phyloP scores from a whole-genome alignment of 2,113 vertebrate species.

The Indicator maculatus region DNA sequence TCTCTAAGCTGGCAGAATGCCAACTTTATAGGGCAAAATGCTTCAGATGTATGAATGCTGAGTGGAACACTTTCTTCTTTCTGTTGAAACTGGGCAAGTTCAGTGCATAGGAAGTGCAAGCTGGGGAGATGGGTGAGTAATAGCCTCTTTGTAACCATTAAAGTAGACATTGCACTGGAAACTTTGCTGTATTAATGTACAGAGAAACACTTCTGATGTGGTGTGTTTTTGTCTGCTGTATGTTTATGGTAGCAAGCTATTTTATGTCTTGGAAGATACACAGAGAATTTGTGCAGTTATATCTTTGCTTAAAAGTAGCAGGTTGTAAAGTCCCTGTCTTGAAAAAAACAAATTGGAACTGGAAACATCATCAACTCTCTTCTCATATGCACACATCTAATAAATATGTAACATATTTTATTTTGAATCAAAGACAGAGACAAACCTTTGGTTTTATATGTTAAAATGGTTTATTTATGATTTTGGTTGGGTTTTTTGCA shows the following conservation, averaged over 20 bases:
- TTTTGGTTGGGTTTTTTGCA: background rate
- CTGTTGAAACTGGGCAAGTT: background rate
- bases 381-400: background rate
- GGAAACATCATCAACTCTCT: background rate
- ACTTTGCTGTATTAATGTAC: background rate
- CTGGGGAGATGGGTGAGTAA: background rate
- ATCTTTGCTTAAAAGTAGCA: background rate
- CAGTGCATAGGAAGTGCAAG: background rate
- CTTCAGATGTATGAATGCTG: background rate
- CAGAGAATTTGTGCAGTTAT: background rate
- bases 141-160: background rate
- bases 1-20: background rate
- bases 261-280: background rate
- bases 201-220: background rate
- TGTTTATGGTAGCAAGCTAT: background rate
- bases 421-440: background rate
- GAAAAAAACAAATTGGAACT: background rate
- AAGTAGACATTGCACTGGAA: background rate
- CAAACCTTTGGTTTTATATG: background rate
- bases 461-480: background rate
- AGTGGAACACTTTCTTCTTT: background rate
- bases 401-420: background rate
- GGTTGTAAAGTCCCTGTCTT: background rate
- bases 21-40: background rate
- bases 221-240: constrained; percentile 31